Conservation (phyloP, 64 coral and sea anemone genomes). For the Actinia equina region DNA sequence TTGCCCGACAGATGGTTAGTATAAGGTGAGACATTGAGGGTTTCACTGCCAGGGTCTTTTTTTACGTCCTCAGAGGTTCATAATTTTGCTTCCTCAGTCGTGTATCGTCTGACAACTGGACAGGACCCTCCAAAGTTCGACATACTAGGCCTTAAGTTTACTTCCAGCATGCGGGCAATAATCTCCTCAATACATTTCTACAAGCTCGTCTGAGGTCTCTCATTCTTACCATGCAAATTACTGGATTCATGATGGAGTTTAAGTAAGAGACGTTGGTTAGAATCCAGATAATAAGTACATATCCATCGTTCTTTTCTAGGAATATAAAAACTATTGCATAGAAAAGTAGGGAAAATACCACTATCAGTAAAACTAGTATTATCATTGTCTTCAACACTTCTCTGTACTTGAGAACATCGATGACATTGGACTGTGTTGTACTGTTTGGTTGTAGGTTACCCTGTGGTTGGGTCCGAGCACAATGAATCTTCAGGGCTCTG, state of each 20-base stretch:
- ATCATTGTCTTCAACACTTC: slow-evolving; percentile 2
- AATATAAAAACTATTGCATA: no score
- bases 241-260: background rate
- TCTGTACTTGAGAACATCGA: slow-evolving; percentile 1
- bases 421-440: background rate
- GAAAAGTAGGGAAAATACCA: background rate
- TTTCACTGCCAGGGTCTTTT: no score
- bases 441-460: slow-evolving; percentile 1
- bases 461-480: background rate
- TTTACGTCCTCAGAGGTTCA: no score
- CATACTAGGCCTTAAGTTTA: background rate
- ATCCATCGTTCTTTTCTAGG: no score
- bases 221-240: background rate
- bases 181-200: background rate
- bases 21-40: no score
- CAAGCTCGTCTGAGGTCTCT: background rate
- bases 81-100: no score
- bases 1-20: no score
- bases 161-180: background rate
- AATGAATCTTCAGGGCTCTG: background rate
- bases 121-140: no score
- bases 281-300: background rate
- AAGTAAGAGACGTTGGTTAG: background rate
- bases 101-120: no score
- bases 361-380: background rate